phyloP scores from a whole-genome alignment of 1,140 invertebrate species.

The Sarcophaga peregrina region DNA sequence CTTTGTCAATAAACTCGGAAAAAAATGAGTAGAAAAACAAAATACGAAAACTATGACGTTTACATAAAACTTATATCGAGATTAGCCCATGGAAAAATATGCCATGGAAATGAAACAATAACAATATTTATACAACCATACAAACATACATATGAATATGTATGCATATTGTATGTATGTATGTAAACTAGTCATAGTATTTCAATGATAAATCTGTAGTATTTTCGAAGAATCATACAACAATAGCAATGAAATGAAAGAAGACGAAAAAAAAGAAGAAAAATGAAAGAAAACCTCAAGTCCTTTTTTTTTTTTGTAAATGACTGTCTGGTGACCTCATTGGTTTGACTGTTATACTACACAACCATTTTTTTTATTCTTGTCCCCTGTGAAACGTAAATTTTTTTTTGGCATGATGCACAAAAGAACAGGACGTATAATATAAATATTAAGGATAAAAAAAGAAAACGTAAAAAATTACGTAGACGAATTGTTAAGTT shows the following conservation, averaged over 20 bases:
- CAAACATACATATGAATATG: too few relatives aligned
- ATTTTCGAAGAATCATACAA: neutral
- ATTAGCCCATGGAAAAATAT: conserved; percentile 3
- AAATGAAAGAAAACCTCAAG: neutral
- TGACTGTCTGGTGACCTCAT: conserved; percentile 26
- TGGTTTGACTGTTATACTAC: conserved; percentile 14
- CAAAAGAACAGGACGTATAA: conserved; percentile 11
- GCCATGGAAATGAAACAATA: neutral
- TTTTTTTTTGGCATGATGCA: conserved; percentile 19
- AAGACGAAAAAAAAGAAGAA: neutral
- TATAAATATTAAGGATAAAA: too few relatives aligned
- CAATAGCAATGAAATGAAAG: neutral
- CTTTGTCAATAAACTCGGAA: neutral
- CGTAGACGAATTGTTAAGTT: neutral
- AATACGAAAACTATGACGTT: neutral
- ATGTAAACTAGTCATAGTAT: neutral
- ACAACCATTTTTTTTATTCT: neutral
- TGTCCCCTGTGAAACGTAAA: neutral
- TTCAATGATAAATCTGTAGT: conserved; percentile 16
- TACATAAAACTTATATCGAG: conserved; percentile 13
- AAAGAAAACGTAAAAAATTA: neutral
- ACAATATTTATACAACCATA: too few relatives aligned
- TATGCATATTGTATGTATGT: too few relatives aligned
- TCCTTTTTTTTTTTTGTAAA: neutral
- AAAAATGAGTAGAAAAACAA: neutral